A percentile compares a stretch with the other conserved stretches of the same genome.
phyloP scores from a whole-genome alignment of 2,797 vertebrate genomes.

The Pitangus sulphuratus region DNA sequence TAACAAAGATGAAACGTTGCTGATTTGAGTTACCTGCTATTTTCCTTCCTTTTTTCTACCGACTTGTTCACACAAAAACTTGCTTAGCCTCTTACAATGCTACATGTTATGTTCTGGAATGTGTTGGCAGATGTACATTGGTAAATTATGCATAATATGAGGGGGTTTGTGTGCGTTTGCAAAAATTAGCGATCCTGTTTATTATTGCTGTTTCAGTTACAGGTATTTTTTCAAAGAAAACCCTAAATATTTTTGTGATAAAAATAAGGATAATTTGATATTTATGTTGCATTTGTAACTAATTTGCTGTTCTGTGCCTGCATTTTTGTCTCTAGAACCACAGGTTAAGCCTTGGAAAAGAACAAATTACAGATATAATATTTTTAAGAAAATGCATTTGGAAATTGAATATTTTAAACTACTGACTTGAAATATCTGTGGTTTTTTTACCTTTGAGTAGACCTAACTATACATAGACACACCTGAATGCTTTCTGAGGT shows the following conservation, averaged over 20 bases:
- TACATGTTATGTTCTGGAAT: neutral
- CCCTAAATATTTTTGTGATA: neutral
- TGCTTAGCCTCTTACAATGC: neutral
- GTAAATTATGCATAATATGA: neutral
- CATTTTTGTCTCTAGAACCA: neutral
- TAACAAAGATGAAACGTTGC: neutral
- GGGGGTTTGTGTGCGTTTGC: neutral
- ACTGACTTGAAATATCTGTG: neutral
- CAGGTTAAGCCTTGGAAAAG: neutral
- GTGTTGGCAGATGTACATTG: neutral
- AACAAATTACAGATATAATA: neutral
- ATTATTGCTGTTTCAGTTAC: neutral
- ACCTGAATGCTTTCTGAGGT: neutral
- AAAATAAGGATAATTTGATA: neutral
- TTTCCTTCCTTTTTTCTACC: neutral
- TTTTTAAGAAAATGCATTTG: neutral
- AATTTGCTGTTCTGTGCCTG: neutral
- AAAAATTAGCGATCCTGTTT: neutral
- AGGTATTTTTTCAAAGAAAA: neutral
- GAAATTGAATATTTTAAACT: neutral
- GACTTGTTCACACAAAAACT: neutral
- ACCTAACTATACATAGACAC: neutral
- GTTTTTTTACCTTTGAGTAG: neutral
- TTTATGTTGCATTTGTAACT: neutral
- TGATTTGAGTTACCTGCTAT: neutral